These are phyloP conservation scores for Xanthia icteritia DNA, from an alignment of 2,888 invertebrate genomes.

Conservation along the genomic window DNA sequence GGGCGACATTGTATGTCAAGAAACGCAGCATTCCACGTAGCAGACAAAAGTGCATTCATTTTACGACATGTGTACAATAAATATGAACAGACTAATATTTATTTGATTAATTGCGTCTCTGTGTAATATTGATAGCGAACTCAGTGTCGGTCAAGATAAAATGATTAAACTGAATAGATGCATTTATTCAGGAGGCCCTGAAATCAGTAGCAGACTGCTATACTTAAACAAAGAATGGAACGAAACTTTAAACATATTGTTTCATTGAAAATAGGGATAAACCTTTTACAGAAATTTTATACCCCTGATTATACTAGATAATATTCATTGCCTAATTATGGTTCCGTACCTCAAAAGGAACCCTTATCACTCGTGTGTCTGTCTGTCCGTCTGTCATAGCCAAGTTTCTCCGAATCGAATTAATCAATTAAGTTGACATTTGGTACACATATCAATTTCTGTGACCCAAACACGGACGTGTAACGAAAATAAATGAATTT, in stretches of 20 bases:
- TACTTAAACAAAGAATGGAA: too few species aligned
- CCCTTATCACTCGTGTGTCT: too few species aligned
- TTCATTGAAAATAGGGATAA: neutral
- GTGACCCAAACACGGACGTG: too few species aligned
- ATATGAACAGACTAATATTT: conserved; percentile 7
- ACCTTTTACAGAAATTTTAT: neutral
- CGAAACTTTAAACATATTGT: neutral
- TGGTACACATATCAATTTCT: too few species aligned
- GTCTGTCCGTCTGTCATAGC: too few species aligned
- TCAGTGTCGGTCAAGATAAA: neutral
- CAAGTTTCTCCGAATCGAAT: too few species aligned
- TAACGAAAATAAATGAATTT: too few species aligned
- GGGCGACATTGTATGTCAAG: too few species aligned
- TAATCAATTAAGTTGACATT: too few species aligned
- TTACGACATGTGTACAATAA: conserved; percentile 5
- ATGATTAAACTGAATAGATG: neutral
- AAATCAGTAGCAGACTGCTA: neutral
- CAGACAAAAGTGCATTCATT: neutral
- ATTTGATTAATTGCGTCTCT: neutral
- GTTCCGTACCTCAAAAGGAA: too few species aligned
- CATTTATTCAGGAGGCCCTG: neutral
- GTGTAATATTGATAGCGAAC: neutral
- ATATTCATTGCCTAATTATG: neutral
- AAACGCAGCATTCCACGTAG: neutral
- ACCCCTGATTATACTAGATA: neutral